Evolutionary conservation across 2,888 invertebrate species (phyloP).

Genomic region (Laothoe populi): DNA sequence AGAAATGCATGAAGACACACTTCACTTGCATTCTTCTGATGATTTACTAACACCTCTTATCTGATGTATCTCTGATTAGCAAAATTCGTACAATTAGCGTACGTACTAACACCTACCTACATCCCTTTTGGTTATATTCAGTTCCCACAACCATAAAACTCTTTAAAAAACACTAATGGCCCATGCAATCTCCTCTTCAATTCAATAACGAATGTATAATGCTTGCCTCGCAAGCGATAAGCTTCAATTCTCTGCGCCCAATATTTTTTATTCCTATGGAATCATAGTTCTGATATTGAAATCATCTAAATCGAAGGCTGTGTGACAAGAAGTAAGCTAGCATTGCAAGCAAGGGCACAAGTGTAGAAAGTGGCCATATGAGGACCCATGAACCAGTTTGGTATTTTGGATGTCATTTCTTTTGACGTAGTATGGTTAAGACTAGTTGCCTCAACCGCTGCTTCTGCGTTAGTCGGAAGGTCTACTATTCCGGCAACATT

Average conservation of each 20-base stretch:
- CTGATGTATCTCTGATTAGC: constrained; percentile 35
- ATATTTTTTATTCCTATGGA: neutral
- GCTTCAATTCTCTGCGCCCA: constrained; percentile 5
- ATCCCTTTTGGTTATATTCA: constrained; percentile 45
- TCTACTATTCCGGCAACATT: neutral
- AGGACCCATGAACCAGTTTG: neutral
- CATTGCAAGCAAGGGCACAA: constrained; percentile 31
- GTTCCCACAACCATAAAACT: constrained; percentile 46
- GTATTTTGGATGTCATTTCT: neutral
- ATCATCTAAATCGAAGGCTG: constrained; percentile 35
- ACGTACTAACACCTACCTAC: constrained; percentile 39
- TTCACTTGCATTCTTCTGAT: constrained; percentile 36
- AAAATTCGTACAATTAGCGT: constrained; percentile 26
- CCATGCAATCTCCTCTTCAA: constrained; percentile 29
- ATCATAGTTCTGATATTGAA: constrained; percentile 16
- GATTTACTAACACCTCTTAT: constrained; percentile 34
- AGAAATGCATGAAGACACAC: constrained; percentile 42
- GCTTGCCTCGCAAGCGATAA: neutral
- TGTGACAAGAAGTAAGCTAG: constrained; percentile 33
- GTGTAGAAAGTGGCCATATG: constrained; percentile 32
- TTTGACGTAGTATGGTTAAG: neutral
- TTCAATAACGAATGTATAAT: neutral
- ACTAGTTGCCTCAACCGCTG: neutral
- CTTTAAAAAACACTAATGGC: constrained; percentile 44
- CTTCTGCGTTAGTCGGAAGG: neutral